Evolutionary conservation across 2,113 vertebrate species (phyloP).

Genomic region (Ophthalmotilapia sp.): DNA sequence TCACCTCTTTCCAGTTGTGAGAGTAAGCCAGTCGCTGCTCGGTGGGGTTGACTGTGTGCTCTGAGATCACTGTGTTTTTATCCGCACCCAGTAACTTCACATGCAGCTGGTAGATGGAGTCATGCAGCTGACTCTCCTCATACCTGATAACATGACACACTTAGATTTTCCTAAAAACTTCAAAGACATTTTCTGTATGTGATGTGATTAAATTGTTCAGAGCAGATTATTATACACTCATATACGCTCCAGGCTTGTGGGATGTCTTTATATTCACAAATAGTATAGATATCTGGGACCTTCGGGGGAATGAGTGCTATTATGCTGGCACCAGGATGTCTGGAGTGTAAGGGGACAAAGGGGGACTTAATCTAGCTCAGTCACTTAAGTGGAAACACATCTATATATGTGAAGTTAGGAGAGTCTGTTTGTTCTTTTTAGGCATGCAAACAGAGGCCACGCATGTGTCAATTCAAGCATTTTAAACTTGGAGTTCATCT

Average conservation of each 20-base stretch:
- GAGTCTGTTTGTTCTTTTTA: not conserved
- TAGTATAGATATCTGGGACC: not conserved
- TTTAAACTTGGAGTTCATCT: not conserved
- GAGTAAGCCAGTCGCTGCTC: conserved; percentile 57
- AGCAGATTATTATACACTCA: not conserved
- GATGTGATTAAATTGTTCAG: rapidly evolving
- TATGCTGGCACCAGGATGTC: not conserved
- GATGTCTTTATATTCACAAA: not conserved
- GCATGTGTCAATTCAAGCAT: not conserved
- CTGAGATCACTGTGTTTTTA: conserved; percentile 64
- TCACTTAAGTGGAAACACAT: not conserved
- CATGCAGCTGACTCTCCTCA: conserved; percentile 78
- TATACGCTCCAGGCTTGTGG: not conserved
- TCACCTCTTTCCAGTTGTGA: conserved; percentile 73
- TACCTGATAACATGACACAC: conserved; percentile 64
- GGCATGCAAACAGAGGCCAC: not conserved
- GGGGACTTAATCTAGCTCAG: rapidly evolving
- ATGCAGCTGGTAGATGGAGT: conserved; percentile 75
- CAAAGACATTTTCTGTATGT: not conserved
- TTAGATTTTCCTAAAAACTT: not conserved
- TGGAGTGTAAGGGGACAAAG: not conserved
- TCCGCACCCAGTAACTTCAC: conserved; percentile 77
- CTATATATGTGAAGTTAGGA: not conserved
- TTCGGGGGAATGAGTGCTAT: rapidly evolving
- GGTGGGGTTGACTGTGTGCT: conserved; percentile 53